A percentile compares a stretch with the other conserved stretches of the same genome.
phyloP scores from a whole-genome alignment of 2,797 vertebrate genomes.

The Loriculus beryllinus region DNA sequence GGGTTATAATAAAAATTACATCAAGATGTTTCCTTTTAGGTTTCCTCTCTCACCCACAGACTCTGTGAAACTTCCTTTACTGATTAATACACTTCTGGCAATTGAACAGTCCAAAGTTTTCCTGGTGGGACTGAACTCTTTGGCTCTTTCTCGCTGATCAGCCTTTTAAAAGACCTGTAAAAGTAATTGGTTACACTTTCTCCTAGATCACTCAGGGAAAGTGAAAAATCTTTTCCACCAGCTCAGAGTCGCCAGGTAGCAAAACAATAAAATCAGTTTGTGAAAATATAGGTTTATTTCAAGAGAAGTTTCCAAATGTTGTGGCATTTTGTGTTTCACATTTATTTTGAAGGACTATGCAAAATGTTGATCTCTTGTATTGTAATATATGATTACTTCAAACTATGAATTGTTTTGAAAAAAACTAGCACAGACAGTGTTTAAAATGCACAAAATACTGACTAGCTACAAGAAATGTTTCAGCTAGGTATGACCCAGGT shows the following conservation, averaged over 20 bases:
- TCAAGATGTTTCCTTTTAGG: neutral
- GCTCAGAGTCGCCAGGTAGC: neutral
- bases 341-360: neutral
- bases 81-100: constrained; percentile 40
- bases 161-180: neutral
- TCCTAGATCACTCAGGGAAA: neutral
- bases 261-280: neutral
- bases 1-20: neutral
- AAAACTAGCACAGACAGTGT: neutral
- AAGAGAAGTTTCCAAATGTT: neutral
- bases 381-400: neutral
- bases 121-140: neutral
- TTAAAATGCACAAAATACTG: neutral
- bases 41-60: neutral
- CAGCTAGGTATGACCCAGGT: neutral
- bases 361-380: neutral
- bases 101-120: constrained; percentile 35
- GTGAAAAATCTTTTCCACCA: neutral
- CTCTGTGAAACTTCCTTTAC: neutral
- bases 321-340: neutral
- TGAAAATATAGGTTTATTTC: neutral
- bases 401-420: neutral
- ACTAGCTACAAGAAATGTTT: neutral
- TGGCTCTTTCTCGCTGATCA: neutral
- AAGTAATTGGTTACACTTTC: constrained; percentile 1